Percentiles rank a stretch among this genome's conserved stretches.
Evolutionary conservation across 2,113 vertebrate species (phyloP).

Genomic region (Poeciliopsis occidentalis): DNA sequence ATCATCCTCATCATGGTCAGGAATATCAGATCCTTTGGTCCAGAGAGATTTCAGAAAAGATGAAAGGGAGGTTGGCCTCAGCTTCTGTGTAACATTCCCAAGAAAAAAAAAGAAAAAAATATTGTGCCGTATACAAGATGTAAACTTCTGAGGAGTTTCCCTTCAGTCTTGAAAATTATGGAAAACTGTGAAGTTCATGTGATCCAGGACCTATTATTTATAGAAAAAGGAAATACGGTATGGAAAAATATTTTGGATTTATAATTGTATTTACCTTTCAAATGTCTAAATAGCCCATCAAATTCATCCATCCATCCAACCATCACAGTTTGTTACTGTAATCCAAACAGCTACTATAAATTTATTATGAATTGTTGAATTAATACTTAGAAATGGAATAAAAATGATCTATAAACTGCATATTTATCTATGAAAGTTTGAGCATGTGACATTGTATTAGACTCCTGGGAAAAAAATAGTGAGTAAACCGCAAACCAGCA

Average conservation of each 20-base stretch:
- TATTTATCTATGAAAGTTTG: not conserved
- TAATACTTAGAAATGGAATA: not conserved
- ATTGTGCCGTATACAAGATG: constrained; percentile 44
- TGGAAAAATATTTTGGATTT: too few species aligned
- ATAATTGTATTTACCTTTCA: too few species aligned
- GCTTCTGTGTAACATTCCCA: constrained; percentile 24
- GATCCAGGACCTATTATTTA: too few species aligned
- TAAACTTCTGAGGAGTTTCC: constrained; percentile 1
- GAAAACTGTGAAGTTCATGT: not conserved
- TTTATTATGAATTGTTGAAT: not conserved
- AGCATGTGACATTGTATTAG: not conserved
- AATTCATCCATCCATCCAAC: not conserved
- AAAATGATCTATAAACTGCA: not conserved
- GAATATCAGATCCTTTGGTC: constrained; percentile 63
- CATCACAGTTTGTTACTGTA: too few species aligned
- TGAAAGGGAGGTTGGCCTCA: constrained; percentile 57
- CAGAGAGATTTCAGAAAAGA: constrained; percentile 68
- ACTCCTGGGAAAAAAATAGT: not conserved
- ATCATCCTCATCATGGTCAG: constrained; percentile 51
- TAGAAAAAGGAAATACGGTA: too few species aligned
- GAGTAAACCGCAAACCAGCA: constrained; percentile 18
- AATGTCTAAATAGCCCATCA: not conserved
- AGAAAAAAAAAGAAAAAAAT: constrained; percentile 32
- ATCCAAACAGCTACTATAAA: not conserved
- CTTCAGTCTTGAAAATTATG: not conserved